phyloP scores from a whole-genome alignment of 2,797 vertebrate species.

The Malurus leucopterus region DNA sequence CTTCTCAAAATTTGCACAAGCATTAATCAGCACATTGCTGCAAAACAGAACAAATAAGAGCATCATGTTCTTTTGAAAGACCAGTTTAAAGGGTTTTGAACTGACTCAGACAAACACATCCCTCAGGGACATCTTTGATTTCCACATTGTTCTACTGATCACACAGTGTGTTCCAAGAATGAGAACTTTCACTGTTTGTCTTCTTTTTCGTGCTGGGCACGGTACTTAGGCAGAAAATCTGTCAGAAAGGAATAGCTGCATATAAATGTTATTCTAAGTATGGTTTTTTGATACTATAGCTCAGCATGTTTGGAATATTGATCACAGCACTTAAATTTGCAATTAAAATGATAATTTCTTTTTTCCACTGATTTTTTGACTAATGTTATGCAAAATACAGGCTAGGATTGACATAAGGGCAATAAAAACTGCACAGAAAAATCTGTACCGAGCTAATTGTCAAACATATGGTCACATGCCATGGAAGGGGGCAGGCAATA shows the following conservation, averaged over 20 bases:
- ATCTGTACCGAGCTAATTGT: slow-evolving; percentile 28
- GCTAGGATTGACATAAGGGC: slow-evolving; percentile 48
- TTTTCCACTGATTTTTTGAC: slow-evolving; percentile 36
- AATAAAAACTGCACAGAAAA: slow-evolving; percentile 47
- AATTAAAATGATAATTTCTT: slow-evolving; percentile 56
- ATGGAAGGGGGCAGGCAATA: neutral
- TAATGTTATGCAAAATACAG: slow-evolving; percentile 48
- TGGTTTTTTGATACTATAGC: slow-evolving; percentile 6
- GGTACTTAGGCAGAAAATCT: slow-evolving; percentile 37
- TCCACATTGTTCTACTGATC: slow-evolving; percentile 54
- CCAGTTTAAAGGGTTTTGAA: slow-evolving; percentile 58
- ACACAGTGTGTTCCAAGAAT: slow-evolving; percentile 31
- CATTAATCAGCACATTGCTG: slow-evolving; percentile 19
- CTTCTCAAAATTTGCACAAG: slow-evolving; percentile 20
- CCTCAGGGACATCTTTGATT: slow-evolving; percentile 59
- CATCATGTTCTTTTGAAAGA: slow-evolving; percentile 54
- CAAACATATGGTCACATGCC: slow-evolving; percentile 47
- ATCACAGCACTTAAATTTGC: slow-evolving; percentile 46
- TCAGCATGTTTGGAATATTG: slow-evolving; percentile 48
- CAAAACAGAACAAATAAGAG: slow-evolving; percentile 45
- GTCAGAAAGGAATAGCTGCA: slow-evolving; percentile 35
- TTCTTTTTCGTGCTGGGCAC: neutral
- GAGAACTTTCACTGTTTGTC: slow-evolving; percentile 34
- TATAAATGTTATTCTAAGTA: slow-evolving; percentile 42
- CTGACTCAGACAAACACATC: slow-evolving; percentile 36